Percentiles rank a stretch among this genome's conserved stretches.
These are phyloP conservation scores for Brenthis daphne DNA, from an alignment of 2,888 invertebrate species.

Conservation along the genomic window DNA sequence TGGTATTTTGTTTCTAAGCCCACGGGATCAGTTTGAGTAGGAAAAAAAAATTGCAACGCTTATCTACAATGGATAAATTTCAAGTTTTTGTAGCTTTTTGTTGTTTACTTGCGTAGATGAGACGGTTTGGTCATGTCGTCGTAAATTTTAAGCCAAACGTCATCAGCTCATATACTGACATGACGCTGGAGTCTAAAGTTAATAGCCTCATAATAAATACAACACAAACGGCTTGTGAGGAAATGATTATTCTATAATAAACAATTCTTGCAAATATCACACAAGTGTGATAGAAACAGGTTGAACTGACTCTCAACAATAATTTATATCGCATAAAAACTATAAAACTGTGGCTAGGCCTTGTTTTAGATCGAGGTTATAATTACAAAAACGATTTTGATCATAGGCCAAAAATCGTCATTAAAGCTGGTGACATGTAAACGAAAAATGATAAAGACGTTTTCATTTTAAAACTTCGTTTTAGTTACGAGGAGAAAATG, in stretches of 20 bases:
- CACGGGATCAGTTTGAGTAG: slow-evolving; percentile 34
- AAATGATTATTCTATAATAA: too few species aligned
- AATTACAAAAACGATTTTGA: background rate
- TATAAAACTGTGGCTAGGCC: too few species aligned
- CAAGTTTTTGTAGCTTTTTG: slow-evolving; percentile 21
- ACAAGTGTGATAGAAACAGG: too few species aligned
- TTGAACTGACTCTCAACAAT: too few species aligned
- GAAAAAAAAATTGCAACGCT: slow-evolving; percentile 45
- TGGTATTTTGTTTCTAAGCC: slow-evolving; percentile 50
- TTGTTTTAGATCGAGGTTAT: too few species aligned
- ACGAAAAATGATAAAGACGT: slow-evolving; percentile 2
- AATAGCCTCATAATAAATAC: too few species aligned
- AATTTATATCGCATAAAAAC: too few species aligned
- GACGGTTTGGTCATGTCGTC: background rate
- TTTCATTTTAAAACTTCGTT: slow-evolving; percentile 1
- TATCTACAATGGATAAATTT: slow-evolving; percentile 46
- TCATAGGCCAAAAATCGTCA: background rate
- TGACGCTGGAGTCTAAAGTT: too few species aligned
- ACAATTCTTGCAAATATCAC: too few species aligned
- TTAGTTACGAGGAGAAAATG: slow-evolving; percentile 9
- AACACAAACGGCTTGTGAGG: too few species aligned
- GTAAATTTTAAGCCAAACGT: too few species aligned
- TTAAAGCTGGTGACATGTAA: background rate
- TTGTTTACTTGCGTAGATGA: slow-evolving; percentile 5
- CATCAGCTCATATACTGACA: too few species aligned